Evolutionary conservation across 2,888 invertebrate species (phyloP).

Genomic region (Acanthoscelides obtectus): DNA sequence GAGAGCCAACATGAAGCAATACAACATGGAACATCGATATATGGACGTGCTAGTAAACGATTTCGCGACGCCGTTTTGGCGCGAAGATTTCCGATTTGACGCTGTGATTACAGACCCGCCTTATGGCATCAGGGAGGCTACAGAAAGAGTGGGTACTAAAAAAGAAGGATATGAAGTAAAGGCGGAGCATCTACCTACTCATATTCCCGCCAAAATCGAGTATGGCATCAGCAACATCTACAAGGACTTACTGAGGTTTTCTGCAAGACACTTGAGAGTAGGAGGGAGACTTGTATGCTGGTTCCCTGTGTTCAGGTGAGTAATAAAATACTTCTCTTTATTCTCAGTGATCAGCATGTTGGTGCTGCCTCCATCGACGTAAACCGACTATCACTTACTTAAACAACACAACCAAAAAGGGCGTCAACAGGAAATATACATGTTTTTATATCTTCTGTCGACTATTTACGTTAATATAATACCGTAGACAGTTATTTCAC

Average conservation of each 20-base stretch:
- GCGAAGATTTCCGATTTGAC: slow-evolving; percentile 67
- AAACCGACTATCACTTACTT: no score
- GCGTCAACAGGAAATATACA: neutral
- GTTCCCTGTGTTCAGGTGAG: slow-evolving; percentile 84
- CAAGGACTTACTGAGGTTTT: slow-evolving; percentile 78
- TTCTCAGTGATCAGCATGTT: neutral
- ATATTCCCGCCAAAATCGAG: slow-evolving; percentile 79
- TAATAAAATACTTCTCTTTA: slow-evolving; percentile 1
- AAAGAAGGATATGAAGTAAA: slow-evolving; percentile 59
- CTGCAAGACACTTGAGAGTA: slow-evolving; percentile 68
- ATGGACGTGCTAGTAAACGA: slow-evolving; percentile 90
- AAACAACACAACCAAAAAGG: no score
- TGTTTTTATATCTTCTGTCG: no score
- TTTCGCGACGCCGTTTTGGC: slow-evolving; percentile 81
- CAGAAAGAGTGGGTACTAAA: slow-evolving; percentile 74
- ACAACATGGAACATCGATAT: slow-evolving; percentile 69
- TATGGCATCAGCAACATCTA: slow-evolving; percentile 82
- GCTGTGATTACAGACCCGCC: slow-evolving; percentile 97
- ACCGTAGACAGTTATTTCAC: neutral
- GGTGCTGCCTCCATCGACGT: no score
- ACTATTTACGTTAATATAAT: no score
- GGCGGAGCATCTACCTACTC: slow-evolving; percentile 61
- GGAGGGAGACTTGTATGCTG: slow-evolving; percentile 88
- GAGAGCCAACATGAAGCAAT: slow-evolving; percentile 82
- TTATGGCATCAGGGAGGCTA: slow-evolving; percentile 94